Percentiles rank a stretch among this genome's conserved stretches.
phyloP scores from a whole-genome alignment of 1,140 invertebrate genomes.

The Zaprionus inermis region DNA sequence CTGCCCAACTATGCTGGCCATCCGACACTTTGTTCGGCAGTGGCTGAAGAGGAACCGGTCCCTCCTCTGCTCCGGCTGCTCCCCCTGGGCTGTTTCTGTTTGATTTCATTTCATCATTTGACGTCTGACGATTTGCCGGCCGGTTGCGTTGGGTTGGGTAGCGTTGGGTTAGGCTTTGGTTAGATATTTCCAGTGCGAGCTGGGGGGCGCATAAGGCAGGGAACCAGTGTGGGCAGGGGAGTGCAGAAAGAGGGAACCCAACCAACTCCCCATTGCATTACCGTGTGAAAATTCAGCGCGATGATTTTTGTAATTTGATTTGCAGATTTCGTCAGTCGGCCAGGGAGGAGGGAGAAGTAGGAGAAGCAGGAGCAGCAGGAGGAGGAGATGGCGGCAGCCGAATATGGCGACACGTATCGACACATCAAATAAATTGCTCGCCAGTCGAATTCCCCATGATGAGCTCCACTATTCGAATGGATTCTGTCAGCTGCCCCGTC shows the following conservation, averaged over 20 bases:
- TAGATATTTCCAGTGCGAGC: constrained; percentile 8
- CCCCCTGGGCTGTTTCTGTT: constrained; percentile 54
- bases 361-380: not conserved
- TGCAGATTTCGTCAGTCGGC: constrained; percentile 62
- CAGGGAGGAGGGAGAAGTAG: not conserved
- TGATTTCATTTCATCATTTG: constrained; percentile 81
- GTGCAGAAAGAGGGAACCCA: not conserved
- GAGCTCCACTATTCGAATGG: constrained; percentile 49
- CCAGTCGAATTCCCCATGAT: constrained; percentile 61
- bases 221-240: not conserved
- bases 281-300: constrained; percentile 79
- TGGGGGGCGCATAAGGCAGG: not conserved
- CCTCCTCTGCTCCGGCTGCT: constrained; percentile 10
- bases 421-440: constrained; percentile 71
- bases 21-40: constrained; percentile 1
- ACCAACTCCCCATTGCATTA: constrained; percentile 62
- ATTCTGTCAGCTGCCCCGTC: constrained; percentile 21
- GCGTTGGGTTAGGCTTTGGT: not conserved
- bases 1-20: not conserved
- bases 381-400: not conserved
- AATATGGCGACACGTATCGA: constrained; percentile 63
- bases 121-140: constrained; percentile 77
- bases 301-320: constrained; percentile 83
- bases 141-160: constrained; percentile 40
- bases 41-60: no score